Evolutionary conservation across 2,888 invertebrate species (phyloP).

Genomic region (Prosopocoilus inquinatus): DNA sequence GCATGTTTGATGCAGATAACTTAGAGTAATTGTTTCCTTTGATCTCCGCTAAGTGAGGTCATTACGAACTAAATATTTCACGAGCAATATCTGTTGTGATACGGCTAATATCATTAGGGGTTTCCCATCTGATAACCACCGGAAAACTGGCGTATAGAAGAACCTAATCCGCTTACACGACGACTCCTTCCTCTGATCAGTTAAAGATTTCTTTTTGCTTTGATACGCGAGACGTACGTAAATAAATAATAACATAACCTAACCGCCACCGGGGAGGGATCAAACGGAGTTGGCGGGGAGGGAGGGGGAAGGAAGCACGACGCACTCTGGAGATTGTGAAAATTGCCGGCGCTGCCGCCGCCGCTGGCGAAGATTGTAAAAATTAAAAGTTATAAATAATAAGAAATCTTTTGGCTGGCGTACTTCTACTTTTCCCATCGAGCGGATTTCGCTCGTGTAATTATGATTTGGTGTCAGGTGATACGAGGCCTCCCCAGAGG

Average conservation of each 20-base stretch:
- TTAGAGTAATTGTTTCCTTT: too few relatives aligned
- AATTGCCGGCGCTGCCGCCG: too few relatives aligned
- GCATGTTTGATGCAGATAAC: too few relatives aligned
- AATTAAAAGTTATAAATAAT: not conserved
- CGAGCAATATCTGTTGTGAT: constrained; percentile 21
- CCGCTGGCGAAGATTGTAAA: too few relatives aligned
- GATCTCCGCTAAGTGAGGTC: too few relatives aligned
- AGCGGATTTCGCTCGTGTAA: constrained; percentile 23
- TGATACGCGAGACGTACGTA: not conserved
- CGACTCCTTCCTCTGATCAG: constrained; percentile 2
- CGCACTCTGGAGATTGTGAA: too few relatives aligned
- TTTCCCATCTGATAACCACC: constrained; percentile 16
- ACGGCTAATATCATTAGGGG: constrained; percentile 20
- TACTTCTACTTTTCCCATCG: not conserved
- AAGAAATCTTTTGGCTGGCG: not conserved
- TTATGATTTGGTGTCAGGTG: constrained; percentile 45
- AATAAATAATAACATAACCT: constrained; percentile 1
- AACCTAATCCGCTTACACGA: constrained; percentile 14
- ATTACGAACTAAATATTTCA: constrained; percentile 8
- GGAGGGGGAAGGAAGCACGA: too few relatives aligned
- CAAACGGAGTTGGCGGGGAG: too few relatives aligned
- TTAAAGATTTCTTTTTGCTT: constrained; percentile 3
- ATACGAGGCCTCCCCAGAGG: constrained; percentile 37
- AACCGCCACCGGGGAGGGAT: too few relatives aligned
- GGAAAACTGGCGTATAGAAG: constrained; percentile 17